Conservation (phyloP, 2,888 invertebrate species). For the Parnassius orleans region DNA sequence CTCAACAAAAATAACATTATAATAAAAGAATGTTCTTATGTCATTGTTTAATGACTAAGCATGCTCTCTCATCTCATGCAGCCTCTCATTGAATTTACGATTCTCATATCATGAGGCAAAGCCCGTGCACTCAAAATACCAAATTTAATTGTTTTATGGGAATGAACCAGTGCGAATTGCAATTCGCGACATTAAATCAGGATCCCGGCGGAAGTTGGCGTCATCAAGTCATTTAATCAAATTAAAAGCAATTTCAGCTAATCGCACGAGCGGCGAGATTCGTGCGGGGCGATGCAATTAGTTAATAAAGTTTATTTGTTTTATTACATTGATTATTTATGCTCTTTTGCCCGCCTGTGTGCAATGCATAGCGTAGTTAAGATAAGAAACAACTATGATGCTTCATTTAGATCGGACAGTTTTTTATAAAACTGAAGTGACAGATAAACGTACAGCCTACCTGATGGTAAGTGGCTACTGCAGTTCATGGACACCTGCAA, state of each 20-base stretch:
- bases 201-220: constrained; percentile 55
- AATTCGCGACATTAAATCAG: constrained; percentile 39
- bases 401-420: neutral
- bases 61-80: neutral
- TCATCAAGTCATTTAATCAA: constrained; percentile 61
- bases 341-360: neutral
- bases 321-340: constrained; percentile 35
- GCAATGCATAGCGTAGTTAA: neutral
- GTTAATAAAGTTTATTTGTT: constrained; percentile 50
- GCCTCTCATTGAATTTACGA: constrained; percentile 2
- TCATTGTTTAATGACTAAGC: neutral
- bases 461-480: no score
- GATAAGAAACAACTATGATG: neutral
- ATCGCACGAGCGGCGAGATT: constrained; percentile 42
- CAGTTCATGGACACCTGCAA: no score
- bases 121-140: constrained; percentile 6
- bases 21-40: neutral
- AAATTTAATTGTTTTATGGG: constrained; percentile 33
- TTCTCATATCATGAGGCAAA: neutral
- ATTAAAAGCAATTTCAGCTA: constrained; percentile 64
- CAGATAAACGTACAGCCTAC: no score
- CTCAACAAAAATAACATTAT: no score
- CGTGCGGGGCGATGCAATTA: constrained; percentile 52
- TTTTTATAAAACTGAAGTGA: no score
- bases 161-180: constrained; percentile 30